Evolutionary conservation across 2,113 vertebrate species (phyloP).

Genomic region (Carassius carassius): DNA sequence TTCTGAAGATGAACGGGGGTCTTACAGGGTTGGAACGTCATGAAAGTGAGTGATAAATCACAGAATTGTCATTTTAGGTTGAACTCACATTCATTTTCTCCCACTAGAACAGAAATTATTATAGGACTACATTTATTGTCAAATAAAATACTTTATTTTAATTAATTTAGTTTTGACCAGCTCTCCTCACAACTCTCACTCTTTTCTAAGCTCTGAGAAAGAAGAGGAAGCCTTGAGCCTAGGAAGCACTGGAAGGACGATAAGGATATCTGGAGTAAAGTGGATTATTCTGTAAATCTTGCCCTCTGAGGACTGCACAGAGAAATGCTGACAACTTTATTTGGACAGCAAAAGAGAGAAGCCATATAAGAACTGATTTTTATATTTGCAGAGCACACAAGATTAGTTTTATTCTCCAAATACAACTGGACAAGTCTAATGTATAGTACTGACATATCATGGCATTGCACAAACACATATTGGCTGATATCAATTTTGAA

Average conservation of each 20-base stretch:
- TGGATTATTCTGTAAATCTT: conserved; percentile 43
- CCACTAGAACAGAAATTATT: neutral
- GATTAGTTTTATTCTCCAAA: neutral
- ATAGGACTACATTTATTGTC: neutral
- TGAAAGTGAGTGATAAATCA: too few species aligned
- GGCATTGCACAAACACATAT: neutral
- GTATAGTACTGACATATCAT: neutral
- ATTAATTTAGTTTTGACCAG: conserved; percentile 14
- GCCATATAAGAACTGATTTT: neutral
- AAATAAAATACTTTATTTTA: neutral
- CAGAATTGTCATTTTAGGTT: too few species aligned
- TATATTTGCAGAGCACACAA: conserved; percentile 28
- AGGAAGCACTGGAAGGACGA: conserved; percentile 21
- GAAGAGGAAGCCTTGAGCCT: conserved; percentile 40
- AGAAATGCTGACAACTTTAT: conserved; percentile 44
- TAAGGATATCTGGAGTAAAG: conserved; percentile 45
- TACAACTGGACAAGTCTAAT: neutral
- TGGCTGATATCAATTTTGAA: neutral
- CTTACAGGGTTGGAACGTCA: too few species aligned
- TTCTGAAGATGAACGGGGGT: too few species aligned
- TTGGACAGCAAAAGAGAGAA: conserved; percentile 29
- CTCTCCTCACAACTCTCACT: conserved; percentile 4
- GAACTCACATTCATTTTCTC: neutral
- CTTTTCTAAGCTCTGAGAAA: conserved; percentile 15
- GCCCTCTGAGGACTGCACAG: conserved; percentile 16